Base-by-base conservation (phyloP, 2,888 invertebrate species). In the Chloroclystis v-ata region DNA sequence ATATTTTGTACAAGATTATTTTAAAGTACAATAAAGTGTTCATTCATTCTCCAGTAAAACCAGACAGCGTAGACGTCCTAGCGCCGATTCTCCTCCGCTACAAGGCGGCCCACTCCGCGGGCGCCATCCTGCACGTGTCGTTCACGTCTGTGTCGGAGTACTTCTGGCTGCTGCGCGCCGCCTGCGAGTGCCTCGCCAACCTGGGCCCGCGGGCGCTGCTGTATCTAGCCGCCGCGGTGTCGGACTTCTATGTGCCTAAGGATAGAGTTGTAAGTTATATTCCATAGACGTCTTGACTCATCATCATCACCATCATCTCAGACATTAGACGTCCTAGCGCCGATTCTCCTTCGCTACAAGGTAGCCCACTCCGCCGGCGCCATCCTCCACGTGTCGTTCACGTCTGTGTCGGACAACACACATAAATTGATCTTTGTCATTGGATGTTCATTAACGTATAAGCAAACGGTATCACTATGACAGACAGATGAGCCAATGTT, bases 151-250 rank as follows among this genome's bases (percentile, higher is more conserved):
- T 98, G 9, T 92, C 94, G 0, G 98, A 98, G 66, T 98, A 98
- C 84, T 92, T 98, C 74, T 96, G 97, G 95, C 87, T 97, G 50
- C 80, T 98, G 56, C 89, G 95, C 54, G 95, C 94, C 9, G 93
- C 94, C 12, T 94, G 96, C 66, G 93, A 94, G 77, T 91, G 92
- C 56, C 85, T 98, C 49, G 90, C 92, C 8, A 77, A 88, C 33
- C 86, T 93, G 37, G 93, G 93, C 5, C 75, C 90, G 0, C 86
- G 89, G 24, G 95, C 95, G 0, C 76, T 98, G 62, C 82, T 99
- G n/a, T 99, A 97, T 78, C 89, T 99, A 43, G 98, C 99, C 11
- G 99, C 99, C 1, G 99, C 99, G 2, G 99, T 99, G 0, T 98
- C 99, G 0, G 99, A 99, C 87, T 99, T 99, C 89, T 99, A 99